Evolutionary conservation across 2,113 vertebrate species (phyloP), one percentile per base, ranked within the genome.

Genomic region (Oncorhynchus gorbuscha): DNA sequence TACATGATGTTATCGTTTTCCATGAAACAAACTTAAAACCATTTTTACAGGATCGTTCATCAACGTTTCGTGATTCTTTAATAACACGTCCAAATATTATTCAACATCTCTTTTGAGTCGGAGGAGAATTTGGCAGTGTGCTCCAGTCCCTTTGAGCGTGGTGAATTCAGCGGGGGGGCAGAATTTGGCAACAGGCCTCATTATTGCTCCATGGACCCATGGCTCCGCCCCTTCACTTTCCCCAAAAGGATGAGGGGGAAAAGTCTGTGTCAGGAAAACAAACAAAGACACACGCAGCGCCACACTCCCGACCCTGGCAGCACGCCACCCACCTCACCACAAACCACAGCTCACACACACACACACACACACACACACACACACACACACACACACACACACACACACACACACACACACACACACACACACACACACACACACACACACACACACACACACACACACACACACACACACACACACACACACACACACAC

Each of bases 241-340:
- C 82, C 70, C 61, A 79, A 87, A 86, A 79, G 71, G 74, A 59
- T 51, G 72, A 68, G 58, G 73, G 55, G 69, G 67, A 45, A 45
- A 45, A 45, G 2, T 45, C 39, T 45, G 39, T 1, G 9, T 45
- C 39, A 45, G 82, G 74, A 89, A 90, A 92, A 90, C 89, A 93
- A 93, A 92, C 86, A 91, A 90, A 91, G 91, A 85, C 91, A 87
- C 89, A 93, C 82, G 84, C 84, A 91, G 88, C 4, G 39, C 85
- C 69, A 69, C 67, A 72, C 76, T 92, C 89, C 86, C 75, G 79
- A 71, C 85, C 83, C 88, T 92, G 91, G 90, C 90, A 83, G 82
- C 84, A 87, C 81, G 89, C 90, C 90, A 90, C 58, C 45, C 3
- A 71, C 82, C 81, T 88, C 76, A 76, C 89, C 89, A 79, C 89